Evolutionary conservation across 1,140 invertebrate genomes (phyloP), one percentile per base, ranked within the genome.

Genomic region (Polypedilum pembai): DNA sequence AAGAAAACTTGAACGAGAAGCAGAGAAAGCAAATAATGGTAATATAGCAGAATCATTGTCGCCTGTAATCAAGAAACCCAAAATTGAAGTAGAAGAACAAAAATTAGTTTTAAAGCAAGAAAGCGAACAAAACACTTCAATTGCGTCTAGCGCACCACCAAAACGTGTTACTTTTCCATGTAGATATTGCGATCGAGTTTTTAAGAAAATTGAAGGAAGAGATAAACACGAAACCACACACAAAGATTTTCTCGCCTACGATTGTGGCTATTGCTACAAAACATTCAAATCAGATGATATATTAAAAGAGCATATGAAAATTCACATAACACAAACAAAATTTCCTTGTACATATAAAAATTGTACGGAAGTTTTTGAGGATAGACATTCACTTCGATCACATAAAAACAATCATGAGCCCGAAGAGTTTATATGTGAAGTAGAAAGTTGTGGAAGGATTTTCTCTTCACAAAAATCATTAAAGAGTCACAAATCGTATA

Each of bases 151-250:
- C 24, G 24, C 41, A 3, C 41, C 45, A 56, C 45, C 12, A 56
- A 56, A 56, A 4, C 7, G 45, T n/a, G n/a, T n/a, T 18, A 21
- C 17, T 20, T 69, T 69, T 12, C 65, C 65, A 18, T 69, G 65
- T 69, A 5, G 65, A 69, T 69, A 69, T 69, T 69, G 65, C 65
- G 17, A 20, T 69, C 17, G 20, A 20, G n/a, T 18, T 69, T 69
- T 69, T 18, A 69, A 69, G 20, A n/a, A 69, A 21, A 21, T 10
- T 2, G 65, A 69, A n/a, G 18, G 20, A 4, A 18, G 65, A 7
- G 65, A 69, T 8, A 69, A 18, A 10, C 65, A 69, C 20, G 65
- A 69, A 20, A 18, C 65, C 5, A 21, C 17, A 7, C 65, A 69
- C 7, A 69, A 69, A 69, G 65, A 69, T 69, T 69, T 69, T 10